Evolutionary conservation across 2,113 vertebrate species (phyloP), one percentile per base, ranked within the genome.

Genomic region (Oncorhynchus gorbuscha): DNA sequence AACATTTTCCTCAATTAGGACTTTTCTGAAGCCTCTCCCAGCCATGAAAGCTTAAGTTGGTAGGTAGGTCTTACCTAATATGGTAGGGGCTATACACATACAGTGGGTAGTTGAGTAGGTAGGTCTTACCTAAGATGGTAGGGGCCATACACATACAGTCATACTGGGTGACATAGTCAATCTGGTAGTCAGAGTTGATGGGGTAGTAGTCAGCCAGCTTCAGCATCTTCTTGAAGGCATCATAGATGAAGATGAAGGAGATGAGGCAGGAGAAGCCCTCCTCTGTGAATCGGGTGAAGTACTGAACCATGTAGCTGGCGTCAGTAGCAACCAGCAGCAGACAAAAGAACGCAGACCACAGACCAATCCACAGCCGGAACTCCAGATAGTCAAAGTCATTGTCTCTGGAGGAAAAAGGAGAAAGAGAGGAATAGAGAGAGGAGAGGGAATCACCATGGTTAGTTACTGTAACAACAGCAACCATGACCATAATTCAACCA

Each of bases 191-290:
- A 0, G 95, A 88, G 87, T 99, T 96, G 88, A 99, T 98, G 20
- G 97, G 97, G 77, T 98, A 99, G 86, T 98, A 91, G 84, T 97
- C 91, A 0, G 95, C 92, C 68, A 99, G 85, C 83, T 97, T 98
- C 69, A 99, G 92, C 98, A 99, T 99, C 92, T 99, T 99, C 93
- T 99, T 99, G 90, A 99, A 97, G 88, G 98, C 93, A 66, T 99
- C 98, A 0, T 99, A 99, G 81, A 99, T 99, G 87, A 99, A 99
- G 85, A 99, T 99, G 94, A 99, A 99, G 93, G 97, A 99, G 85
- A 99, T 99, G 6, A 99, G 93, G 24, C 96, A 97, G 20, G 98
- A 97, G 85, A 99, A 99, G 0, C 98, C 98, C 81, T 99, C 98
- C 74, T 99, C 98, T 0, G 98, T 99, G 93, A 99, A 99, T 24